phyloP scores from a whole-genome alignment of 1,140 invertebrate genomes.

The Eueides isabella region DNA sequence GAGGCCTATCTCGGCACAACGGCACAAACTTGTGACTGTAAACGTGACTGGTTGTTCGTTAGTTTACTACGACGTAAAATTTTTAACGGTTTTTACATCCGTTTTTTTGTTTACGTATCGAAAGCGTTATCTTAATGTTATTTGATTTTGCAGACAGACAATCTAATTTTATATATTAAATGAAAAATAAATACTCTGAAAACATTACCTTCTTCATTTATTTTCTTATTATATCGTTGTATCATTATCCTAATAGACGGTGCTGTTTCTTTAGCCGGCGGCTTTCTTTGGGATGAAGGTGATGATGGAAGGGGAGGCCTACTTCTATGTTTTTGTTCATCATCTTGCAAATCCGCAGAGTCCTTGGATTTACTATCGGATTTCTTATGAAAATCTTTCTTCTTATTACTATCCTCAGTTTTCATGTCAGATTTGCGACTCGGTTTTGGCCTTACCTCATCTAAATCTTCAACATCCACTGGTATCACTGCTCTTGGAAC shows the following conservation, averaged over 20 bases:
- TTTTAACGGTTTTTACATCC: too few species aligned
- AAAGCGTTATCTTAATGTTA: too few species aligned
- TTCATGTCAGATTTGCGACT: slow-evolving; percentile 30
- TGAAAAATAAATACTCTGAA: background rate
- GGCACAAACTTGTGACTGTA: too few species aligned
- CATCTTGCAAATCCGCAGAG: slow-evolving; percentile 67
- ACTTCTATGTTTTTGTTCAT: slow-evolving; percentile 61
- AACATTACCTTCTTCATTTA: slow-evolving; percentile 69
- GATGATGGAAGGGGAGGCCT: slow-evolving; percentile 83
- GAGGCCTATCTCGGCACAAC: too few species aligned
- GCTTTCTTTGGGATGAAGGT: slow-evolving; percentile 80
- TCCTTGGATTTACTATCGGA: slow-evolving; percentile 45
- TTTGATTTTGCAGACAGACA: too few species aligned
- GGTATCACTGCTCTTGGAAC: slow-evolving; percentile 78
- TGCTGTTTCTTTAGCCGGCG: slow-evolving; percentile 84
- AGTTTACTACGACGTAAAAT: too few species aligned
- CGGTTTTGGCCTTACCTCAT: slow-evolving; percentile 58
- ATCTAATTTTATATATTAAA: slow-evolving; percentile 24
- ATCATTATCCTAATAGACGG: slow-evolving; percentile 87
- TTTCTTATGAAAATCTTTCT: background rate
- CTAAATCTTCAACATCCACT: slow-evolving; percentile 76
- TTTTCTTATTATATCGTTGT: slow-evolving; percentile 84
- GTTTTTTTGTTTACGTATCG: too few species aligned
- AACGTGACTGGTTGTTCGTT: too few species aligned
- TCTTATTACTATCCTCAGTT: background rate